A percentile compares a stretch with the other conserved stretches of the same genome.
These are phyloP conservation scores for Dryobotodes eremita DNA, from an alignment of 2,888 invertebrate genomes.

Conservation along the genomic window DNA sequence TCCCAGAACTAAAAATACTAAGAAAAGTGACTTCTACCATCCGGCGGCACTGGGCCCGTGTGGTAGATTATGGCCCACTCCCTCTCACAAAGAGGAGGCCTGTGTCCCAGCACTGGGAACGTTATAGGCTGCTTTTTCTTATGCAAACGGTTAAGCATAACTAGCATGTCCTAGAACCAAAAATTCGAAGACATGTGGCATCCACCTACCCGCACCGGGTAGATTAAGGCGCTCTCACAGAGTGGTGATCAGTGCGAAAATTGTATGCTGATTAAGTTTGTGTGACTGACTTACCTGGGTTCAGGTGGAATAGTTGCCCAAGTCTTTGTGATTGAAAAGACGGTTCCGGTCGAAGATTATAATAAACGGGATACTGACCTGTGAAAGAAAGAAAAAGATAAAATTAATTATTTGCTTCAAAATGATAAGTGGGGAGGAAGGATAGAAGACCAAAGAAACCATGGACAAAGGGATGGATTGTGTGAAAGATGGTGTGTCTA, in stretches of 20 bases:
- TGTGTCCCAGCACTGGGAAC: no score
- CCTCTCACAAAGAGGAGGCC: no score
- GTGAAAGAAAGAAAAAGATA: constrained; percentile 20
- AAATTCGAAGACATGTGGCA: no score
- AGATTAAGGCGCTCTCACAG: no score
- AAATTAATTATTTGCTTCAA: not conserved
- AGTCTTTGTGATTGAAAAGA: not conserved
- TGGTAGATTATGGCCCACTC: not conserved
- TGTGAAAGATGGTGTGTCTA: not conserved
- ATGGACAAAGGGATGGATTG: not conserved
- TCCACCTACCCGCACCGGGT: no score
- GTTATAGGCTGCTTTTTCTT: not conserved
- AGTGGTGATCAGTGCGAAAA: no score
- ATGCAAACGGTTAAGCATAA: no score
- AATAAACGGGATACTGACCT: constrained; percentile 33
- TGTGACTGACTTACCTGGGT: not conserved
- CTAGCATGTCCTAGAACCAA: no score
- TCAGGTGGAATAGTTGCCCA: no score
- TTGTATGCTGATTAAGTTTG: not conserved
- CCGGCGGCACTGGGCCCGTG: rapidly evolving
- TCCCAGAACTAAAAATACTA: not conserved
- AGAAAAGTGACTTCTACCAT: no score
- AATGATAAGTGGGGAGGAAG: not conserved
- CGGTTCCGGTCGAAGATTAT: not conserved
- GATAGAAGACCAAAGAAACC: no score